Percentiles rank a stretch among this genome's conserved stretches.
These are phyloP conservation scores for Centruroides vittatus DNA, from an alignment of 1,140 invertebrate genomes.

Conservation along the genomic window DNA sequence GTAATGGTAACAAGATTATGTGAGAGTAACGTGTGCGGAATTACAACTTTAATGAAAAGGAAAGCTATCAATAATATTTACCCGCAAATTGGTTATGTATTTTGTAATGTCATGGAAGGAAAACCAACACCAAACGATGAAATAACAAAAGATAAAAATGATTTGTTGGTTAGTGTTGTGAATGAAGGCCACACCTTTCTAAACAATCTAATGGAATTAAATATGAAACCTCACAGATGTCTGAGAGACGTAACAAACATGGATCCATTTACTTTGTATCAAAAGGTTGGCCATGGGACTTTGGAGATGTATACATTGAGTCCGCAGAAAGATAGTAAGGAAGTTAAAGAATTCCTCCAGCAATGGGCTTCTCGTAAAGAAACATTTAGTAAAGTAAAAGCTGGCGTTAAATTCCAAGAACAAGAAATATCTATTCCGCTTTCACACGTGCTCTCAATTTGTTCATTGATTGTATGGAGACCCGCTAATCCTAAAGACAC, in stretches of 20 bases:
- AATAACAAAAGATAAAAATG: conserved; percentile 57
- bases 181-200: conserved; percentile 75
- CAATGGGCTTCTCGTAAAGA: conserved; percentile 15
- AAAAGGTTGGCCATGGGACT: conserved; percentile 90
- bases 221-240: conserved; percentile 66
- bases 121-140: conserved; percentile 23
- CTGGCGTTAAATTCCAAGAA: conserved; percentile 5
- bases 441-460: conserved; percentile 82
- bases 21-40: conserved; percentile 75
- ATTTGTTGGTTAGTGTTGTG: conserved; percentile 64
- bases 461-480: conserved; percentile 84
- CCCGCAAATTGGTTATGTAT: conserved; percentile 91
- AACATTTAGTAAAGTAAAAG: conserved; percentile 10
- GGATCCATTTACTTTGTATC: conserved; percentile 48
- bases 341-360: conserved; percentile 41
- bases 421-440: conserved; percentile 45
- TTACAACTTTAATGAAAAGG: conserved; percentile 64
- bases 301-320: conserved; percentile 94
- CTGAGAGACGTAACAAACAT: conserved; percentile 41
- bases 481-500: conserved; percentile 84
- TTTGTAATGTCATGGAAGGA: conserved; percentile 64
- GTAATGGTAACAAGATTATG: conserved; percentile 82
- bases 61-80: conserved; percentile 56
- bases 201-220: conserved; percentile 61
- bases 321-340: conserved; percentile 77